Evolutionary conservation across 1,140 invertebrate species (phyloP).

Genomic region (Conopomorpha cramerella): DNA sequence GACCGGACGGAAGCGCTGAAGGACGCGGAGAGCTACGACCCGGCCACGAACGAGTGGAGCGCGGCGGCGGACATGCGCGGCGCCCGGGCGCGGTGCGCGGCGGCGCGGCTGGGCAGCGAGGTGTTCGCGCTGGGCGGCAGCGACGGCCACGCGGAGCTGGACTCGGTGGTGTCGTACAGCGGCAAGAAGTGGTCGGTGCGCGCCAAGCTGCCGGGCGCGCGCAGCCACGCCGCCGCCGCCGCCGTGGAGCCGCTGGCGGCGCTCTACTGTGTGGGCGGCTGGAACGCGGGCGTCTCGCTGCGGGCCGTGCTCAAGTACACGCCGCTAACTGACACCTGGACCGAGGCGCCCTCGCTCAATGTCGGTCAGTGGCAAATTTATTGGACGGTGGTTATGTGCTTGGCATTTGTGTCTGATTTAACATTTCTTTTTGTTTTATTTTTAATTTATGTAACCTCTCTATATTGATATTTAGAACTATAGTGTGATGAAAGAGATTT

Average conservation of each 20-base stretch:
- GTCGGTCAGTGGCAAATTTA: no score
- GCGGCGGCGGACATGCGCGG: slow-evolving; percentile 70
- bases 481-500: no score
- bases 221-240: slow-evolving; percentile 76
- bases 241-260: slow-evolving; percentile 48
- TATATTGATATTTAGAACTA: no score
- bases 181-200: slow-evolving; percentile 23
- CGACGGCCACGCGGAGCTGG: slow-evolving; percentile 65
- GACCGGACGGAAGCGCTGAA: slow-evolving; percentile 83
- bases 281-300: slow-evolving; percentile 73
- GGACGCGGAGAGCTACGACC: slow-evolving; percentile 75
- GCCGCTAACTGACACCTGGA: slow-evolving; percentile 67
- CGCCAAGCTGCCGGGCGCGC: slow-evolving; percentile 66
- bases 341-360: slow-evolving; percentile 67
- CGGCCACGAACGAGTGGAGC: slow-evolving; percentile 71
- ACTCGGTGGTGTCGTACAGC: slow-evolving; percentile 70
- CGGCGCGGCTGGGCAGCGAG: slow-evolving; percentile 62
- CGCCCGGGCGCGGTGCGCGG: slow-evolving; percentile 76
- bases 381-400: no score
- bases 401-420: no score
- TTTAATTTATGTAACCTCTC: no score
- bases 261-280: slow-evolving; percentile 79
- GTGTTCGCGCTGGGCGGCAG: slow-evolving; percentile 81
- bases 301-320: slow-evolving; percentile 77
- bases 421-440: no score